Conservation (phyloP, 2,113 vertebrate genomes). For the Dicrurus megarhynchus region DNA sequence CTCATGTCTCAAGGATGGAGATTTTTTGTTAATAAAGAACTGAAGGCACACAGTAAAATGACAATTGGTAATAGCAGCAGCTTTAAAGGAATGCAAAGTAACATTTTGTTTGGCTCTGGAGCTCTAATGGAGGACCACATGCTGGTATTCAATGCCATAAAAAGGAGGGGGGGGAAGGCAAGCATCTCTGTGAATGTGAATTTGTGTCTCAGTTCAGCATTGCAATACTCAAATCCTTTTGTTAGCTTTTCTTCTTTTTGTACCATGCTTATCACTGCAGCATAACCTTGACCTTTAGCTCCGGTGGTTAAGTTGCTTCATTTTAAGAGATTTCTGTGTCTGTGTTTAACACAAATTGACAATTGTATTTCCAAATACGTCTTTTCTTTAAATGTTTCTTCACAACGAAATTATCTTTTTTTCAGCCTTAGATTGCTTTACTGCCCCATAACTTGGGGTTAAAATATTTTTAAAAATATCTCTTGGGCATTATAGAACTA, state of each 20-base stretch:
- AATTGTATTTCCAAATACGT: slow-evolving; percentile 27
- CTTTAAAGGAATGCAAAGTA: slow-evolving; percentile 39
- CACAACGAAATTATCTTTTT: slow-evolving; percentile 13
- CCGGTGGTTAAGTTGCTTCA: slow-evolving; percentile 38
- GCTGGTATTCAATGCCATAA: slow-evolving; percentile 54
- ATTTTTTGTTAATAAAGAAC: slow-evolving; percentile 5
- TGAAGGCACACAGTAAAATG: not conserved
- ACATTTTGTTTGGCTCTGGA: slow-evolving; percentile 60
- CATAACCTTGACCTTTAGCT: slow-evolving; percentile 61
- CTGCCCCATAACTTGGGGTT: slow-evolving; percentile 9
- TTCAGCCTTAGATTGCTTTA: not conserved
- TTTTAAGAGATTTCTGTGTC: slow-evolving; percentile 39
- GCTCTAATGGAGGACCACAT: slow-evolving; percentile 63
- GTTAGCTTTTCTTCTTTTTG: slow-evolving; percentile 58
- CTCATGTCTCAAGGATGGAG: not conserved
- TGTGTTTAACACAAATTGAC: slow-evolving; percentile 40
- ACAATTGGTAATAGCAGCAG: slow-evolving; percentile 19
- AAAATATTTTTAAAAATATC: slow-evolving; percentile 59
- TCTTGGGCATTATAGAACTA: slow-evolving; percentile 44
- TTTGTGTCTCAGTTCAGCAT: slow-evolving; percentile 47
- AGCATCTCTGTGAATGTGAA: slow-evolving; percentile 51
- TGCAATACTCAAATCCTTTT: slow-evolving; percentile 46
- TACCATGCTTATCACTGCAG: slow-evolving; percentile 38
- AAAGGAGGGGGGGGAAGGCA: not conserved
- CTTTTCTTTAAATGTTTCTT: slow-evolving; percentile 40